A percentile compares a stretch with the other conserved stretches of the same genome.
phyloP scores from a whole-genome alignment of 2,888 invertebrate species.

The Criorhina ranunculi region DNA sequence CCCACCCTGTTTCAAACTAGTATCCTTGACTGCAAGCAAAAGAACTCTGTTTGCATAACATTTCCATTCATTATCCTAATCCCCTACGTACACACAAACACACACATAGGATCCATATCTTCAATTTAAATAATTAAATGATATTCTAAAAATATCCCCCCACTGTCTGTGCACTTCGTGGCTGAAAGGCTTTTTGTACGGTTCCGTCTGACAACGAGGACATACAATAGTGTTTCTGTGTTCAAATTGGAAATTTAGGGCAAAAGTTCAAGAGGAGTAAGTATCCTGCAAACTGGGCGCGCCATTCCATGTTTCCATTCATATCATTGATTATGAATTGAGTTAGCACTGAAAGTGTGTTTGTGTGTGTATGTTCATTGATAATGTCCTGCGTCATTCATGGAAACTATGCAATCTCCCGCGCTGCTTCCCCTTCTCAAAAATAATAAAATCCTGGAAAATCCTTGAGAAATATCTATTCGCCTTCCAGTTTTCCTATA shows the following conservation, averaged over 20 bases:
- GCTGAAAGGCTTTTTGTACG: not conserved
- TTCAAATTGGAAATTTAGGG: slow-evolving; percentile 43
- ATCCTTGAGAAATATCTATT: slow-evolving; percentile 55
- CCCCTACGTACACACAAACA: not conserved
- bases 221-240: slow-evolving; percentile 10
- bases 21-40: slow-evolving; percentile 38
- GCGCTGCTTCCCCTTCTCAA: not conserved
- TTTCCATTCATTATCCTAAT: slow-evolving; percentile 46
- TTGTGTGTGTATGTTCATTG: slow-evolving; percentile 44
- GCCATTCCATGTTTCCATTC: slow-evolving; percentile 47
- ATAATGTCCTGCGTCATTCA: slow-evolving; percentile 64
- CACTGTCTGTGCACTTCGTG: slow-evolving; percentile 7
- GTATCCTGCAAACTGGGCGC: slow-evolving; percentile 27
- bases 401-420: slow-evolving; percentile 25
- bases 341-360: slow-evolving; percentile 8
- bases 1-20: not conserved
- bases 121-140: slow-evolving; percentile 56
- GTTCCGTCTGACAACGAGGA: slow-evolving; percentile 48
- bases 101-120: not conserved
- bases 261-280: slow-evolving; percentile 68
- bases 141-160: slow-evolving; percentile 39
- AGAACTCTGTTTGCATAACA: slow-evolving; percentile 39
- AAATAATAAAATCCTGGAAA: slow-evolving; percentile 12
- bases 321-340: slow-evolving; percentile 53
- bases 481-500: slow-evolving; percentile 5